phyloP scores from a whole-genome alignment of 2,113 vertebrate genomes.

The Nematolebias whitei region DNA sequence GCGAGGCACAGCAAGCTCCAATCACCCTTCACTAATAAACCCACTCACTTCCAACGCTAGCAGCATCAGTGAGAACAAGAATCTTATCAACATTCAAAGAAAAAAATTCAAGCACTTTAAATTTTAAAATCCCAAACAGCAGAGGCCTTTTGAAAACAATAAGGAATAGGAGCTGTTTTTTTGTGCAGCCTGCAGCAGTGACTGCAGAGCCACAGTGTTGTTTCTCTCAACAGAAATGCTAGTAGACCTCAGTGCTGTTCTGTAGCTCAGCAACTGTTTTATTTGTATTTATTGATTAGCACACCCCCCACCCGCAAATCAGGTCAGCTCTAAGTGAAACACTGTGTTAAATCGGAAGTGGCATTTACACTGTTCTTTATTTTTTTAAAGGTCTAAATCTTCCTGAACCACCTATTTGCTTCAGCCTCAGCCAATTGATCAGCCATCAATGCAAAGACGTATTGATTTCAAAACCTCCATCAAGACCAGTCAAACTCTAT shows the following conservation, averaged over 20 bases:
- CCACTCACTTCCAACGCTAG: conserved; percentile 9
- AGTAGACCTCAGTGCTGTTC: conserved; percentile 2
- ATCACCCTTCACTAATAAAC: conserved; percentile 61
- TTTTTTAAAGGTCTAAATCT: conserved; percentile 31
- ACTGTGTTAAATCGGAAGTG: conserved; percentile 16
- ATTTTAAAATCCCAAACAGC: conserved; percentile 20
- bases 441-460: conserved; percentile 66
- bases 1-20: conserved; percentile 65
- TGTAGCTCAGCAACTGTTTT: conserved; percentile 12
- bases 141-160: not conserved
- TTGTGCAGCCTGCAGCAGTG: not conserved
- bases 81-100: conserved; percentile 23
- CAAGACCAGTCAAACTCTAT: conserved; percentile 69
- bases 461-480: conserved; percentile 63
- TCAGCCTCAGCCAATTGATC: conserved; percentile 62
- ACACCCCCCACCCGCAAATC: not conserved
- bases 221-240: conserved; percentile 12
- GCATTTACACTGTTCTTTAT: conserved; percentile 30
- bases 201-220: conserved; percentile 1
- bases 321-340: conserved; percentile 10
- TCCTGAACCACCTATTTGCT: conserved; percentile 44
- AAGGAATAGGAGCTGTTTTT: not conserved
- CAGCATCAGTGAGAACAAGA: conserved; percentile 8
- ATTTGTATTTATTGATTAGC: conserved; percentile 25
- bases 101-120: conserved; percentile 26